A percentile compares a stretch with the other conserved stretches of the same genome.
phyloP scores from a whole-genome alignment of 2,797 vertebrate species.

The Okamejei kenojei region DNA sequence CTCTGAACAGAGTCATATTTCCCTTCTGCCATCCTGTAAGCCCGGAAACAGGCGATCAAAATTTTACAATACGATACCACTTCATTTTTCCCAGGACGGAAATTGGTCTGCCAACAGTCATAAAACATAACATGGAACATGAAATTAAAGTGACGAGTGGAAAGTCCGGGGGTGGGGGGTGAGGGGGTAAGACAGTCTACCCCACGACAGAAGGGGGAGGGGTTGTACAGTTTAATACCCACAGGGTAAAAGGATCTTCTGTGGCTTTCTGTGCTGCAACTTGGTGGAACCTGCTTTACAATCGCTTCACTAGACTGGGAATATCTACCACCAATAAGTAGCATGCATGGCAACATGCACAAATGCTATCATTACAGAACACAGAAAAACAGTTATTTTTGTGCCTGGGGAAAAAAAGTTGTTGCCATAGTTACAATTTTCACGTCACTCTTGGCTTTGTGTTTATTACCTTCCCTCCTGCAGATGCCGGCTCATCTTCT shows the following conservation, averaged over 20 bases:
- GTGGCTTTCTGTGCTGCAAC: too few relatives aligned
- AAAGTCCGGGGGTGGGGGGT: too few relatives aligned
- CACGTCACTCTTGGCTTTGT: not conserved
- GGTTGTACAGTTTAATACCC: too few relatives aligned
- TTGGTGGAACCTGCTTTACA: too few relatives aligned
- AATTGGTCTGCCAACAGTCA: too few relatives aligned
- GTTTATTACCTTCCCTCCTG: constrained; percentile 81
- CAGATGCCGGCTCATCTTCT: constrained; percentile 80
- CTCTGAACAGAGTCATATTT: not conserved
- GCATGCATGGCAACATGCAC: not conserved
- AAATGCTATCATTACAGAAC: not conserved
- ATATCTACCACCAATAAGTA: too few relatives aligned
- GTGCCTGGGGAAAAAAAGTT: rapidly evolving
- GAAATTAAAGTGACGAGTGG: too few relatives aligned
- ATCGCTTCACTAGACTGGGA: not conserved
- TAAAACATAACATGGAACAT: too few relatives aligned
- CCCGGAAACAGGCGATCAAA: not conserved
- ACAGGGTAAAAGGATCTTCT: too few relatives aligned
- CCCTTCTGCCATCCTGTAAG: not conserved
- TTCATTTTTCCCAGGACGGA: too few relatives aligned
- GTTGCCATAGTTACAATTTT: not conserved
- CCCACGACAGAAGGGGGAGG: too few relatives aligned
- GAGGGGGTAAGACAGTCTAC: too few relatives aligned
- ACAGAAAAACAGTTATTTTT: constrained; percentile 5
- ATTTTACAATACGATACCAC: not conserved